Conservation (phyloP, 2,888 invertebrate species). For the Brachypalpus laphriformis region DNA sequence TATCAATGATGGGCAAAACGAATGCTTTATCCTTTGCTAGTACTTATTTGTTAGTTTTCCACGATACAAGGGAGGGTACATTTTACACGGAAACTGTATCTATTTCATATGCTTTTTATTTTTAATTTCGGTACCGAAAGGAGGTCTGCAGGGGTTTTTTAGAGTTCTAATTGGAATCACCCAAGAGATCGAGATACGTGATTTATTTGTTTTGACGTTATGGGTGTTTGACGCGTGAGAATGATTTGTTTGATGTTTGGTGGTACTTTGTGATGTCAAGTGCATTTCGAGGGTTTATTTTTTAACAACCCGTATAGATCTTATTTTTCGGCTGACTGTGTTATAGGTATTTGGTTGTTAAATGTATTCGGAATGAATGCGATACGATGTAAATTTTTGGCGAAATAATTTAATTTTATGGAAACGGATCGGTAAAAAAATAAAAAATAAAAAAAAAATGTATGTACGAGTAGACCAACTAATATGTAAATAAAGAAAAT, state of each 20-base stretch:
- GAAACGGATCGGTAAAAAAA: no score
- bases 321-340: no score
- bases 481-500: no score
- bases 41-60: conserved; percentile 20
- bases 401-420: no score
- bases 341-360: no score
- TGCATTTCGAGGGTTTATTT: not conserved
- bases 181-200: conserved; percentile 15
- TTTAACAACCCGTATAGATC: no score
- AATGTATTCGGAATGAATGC: no score
- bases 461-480: no score
- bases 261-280: conserved; percentile 9
- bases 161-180: conserved; percentile 58
- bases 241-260: conserved; percentile 66
- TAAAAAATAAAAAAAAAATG: no score
- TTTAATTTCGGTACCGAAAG: conserved; percentile 39
- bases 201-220: conserved; percentile 71
- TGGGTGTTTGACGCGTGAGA: conserved; percentile 56
- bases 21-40: conserved; percentile 20
- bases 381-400: no score
- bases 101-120: conserved; percentile 24
- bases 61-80: conserved; percentile 4
- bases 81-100: conserved; percentile 51
- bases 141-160: conserved; percentile 13
- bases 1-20: conserved; percentile 44